Base-by-base conservation (phyloP, 2,888 invertebrate species). In the Zonitis immaculata region DNA sequence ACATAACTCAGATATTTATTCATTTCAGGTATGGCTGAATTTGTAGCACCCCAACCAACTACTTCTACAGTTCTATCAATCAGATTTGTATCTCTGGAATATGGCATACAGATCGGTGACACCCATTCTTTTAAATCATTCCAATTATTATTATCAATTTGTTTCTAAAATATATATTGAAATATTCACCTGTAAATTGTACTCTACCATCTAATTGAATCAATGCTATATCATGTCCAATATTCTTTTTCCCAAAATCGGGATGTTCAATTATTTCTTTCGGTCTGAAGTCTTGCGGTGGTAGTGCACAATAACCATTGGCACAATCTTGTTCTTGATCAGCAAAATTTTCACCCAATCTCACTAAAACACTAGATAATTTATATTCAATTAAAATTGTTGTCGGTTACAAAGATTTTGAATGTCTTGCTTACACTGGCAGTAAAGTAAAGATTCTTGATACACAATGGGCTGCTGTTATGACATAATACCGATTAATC, bases 21-120 rank as follows among this genome's bases (percentile, higher is more conserved):
- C 7, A 60, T 20, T 26, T 61, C 62, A 12, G 63, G 65, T 3
- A 60, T 52, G 18, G 63, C 47, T 12, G 63, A 47, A 49, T 70
- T 57, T 1, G 50, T 57, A 6, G 65, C 47, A 5, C 79, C 79
- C 79, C 78, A 79, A 11, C 79, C 79, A 1, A 84, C 83, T 1
- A 83, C 82, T 35, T 77, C 79, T 14, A 79, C 76, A 5, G 61
- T 61, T 28, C 79, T 75, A 0, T 77, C 79, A 0, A 76, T 6
- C 20, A 7, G 66, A 69, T 28, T 77, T 57, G 32, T 72, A 69
- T 0, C 44, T 59, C 35, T 78, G 55, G 27, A 80, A 71, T 70
- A 73, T 8, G 82, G 80, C 46, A 85, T 67, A 61, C 86, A 86
- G 51, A 86, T 79, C 8, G 85, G 82, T 18, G 69, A 64, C 1